Conservation (phyloP, 2,797 vertebrate species). For the Antrozous pallidus region DNA sequence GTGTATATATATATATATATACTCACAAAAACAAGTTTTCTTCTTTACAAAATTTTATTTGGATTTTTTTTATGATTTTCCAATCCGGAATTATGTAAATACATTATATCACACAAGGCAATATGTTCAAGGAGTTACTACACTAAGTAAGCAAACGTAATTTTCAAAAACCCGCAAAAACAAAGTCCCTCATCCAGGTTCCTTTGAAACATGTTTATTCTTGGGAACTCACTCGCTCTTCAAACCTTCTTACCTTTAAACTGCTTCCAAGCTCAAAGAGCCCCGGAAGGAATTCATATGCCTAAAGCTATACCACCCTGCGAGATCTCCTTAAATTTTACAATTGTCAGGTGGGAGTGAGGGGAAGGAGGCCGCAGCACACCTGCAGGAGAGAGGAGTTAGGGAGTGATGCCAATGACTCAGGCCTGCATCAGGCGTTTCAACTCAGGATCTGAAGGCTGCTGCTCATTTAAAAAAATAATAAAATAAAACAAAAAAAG, state of each 20-base stretch:
- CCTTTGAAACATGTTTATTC: conserved; percentile 74
- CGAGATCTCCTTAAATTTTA: conserved; percentile 52
- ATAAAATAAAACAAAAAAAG: conserved; percentile 21
- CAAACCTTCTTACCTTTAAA: conserved; percentile 73
- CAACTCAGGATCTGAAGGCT: conserved; percentile 19
- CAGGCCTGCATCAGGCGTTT: conserved; percentile 16
- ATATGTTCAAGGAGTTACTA: conserved; percentile 68
- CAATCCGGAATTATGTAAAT: conserved; percentile 62
- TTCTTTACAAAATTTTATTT: conserved; percentile 54
- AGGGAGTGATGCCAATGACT: neutral
- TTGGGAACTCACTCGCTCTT: conserved; percentile 67
- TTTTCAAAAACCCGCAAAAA: conserved; percentile 45
- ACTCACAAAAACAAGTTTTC: conserved; percentile 45
- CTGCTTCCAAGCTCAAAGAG: conserved; percentile 71
- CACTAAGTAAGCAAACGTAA: conserved; percentile 70
- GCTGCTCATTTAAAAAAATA: neutral
- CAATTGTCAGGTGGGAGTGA: conserved; percentile 49
- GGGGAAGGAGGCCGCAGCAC: neutral
- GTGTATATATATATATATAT: neutral
- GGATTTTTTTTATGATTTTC: conserved; percentile 55
- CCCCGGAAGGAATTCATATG: conserved; percentile 66
- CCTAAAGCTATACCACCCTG: conserved; percentile 75
- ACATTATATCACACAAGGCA: conserved; percentile 63
- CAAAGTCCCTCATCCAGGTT: conserved; percentile 60
- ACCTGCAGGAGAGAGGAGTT: conserved; percentile 37